These are phyloP conservation scores for Aradophagus sp. DNA, from an alignment of 1,140 invertebrate species.

Conservation along the genomic window DNA sequence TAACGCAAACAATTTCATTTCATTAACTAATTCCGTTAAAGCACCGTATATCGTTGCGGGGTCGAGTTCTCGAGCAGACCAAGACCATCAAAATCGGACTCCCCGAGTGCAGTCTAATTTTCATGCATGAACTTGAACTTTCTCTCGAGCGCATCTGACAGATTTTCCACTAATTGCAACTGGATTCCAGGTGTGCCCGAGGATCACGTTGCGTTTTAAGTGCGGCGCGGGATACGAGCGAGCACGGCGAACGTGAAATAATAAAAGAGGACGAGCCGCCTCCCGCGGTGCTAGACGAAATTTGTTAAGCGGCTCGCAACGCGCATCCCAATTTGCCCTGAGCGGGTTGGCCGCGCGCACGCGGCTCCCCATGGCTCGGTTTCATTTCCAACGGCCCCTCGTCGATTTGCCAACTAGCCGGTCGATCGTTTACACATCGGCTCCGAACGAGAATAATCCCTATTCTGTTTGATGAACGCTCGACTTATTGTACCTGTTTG, in stretches of 20 bases:
- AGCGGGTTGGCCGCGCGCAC: conserved; percentile 24
- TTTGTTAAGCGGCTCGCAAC: conserved; percentile 66
- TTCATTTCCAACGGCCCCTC: conserved; percentile 43
- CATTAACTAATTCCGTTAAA: too few relatives aligned
- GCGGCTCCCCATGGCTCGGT: conserved; percentile 43
- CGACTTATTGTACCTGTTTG: conserved; percentile 42
- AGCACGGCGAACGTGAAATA: conserved; percentile 27
- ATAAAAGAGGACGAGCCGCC: conserved; percentile 53
- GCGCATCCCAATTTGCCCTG: conserved; percentile 53
- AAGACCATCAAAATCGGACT: too few relatives aligned
- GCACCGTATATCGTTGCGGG: too few relatives aligned
- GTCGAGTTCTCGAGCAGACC: too few relatives aligned
- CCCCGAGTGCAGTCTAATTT: too few relatives aligned
- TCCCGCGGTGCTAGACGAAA: conserved; percentile 69
- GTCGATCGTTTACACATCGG: conserved; percentile 48
- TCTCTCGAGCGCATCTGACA: too few relatives aligned
- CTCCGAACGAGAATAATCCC: conserved; percentile 32
- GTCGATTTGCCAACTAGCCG: conserved; percentile 54
- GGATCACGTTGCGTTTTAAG: not conserved
- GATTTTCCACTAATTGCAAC: conserved; percentile 8
- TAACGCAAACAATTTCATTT: too few relatives aligned
- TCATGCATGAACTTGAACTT: too few relatives aligned
- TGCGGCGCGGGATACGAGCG: conserved; percentile 7
- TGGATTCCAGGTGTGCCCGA: not conserved
- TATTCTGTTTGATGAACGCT: conserved; percentile 52